Evolutionary conservation across 2,113 vertebrate species (phyloP).

Genomic region (Rhizomys pruinosus): DNA sequence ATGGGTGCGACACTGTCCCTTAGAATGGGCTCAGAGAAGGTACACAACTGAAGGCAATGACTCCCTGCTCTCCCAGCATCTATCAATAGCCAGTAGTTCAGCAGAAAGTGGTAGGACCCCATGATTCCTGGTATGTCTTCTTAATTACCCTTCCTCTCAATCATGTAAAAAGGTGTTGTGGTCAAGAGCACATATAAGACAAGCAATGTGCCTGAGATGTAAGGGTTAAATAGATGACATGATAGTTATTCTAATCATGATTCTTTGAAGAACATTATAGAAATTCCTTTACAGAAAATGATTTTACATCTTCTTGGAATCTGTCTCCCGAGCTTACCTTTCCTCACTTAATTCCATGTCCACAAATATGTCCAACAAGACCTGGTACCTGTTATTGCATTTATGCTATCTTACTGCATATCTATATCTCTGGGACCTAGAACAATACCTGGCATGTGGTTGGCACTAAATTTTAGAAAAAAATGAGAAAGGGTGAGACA

Average conservation of each 20-base stretch:
- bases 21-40: not conserved
- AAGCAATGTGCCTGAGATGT: not conserved
- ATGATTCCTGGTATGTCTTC: not conserved
- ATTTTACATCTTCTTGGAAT: not conserved
- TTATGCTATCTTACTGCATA: not conserved
- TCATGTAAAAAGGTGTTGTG: not conserved
- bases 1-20: not conserved
- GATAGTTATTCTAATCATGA: not conserved
- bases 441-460: not conserved
- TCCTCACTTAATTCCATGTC: not conserved
- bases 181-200: not conserved
- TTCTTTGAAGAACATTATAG: slow-evolving; percentile 3
- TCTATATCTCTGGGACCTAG: not conserved
- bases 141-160: not conserved
- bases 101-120: not conserved
- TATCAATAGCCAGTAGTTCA: not conserved
- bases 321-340: not conserved
- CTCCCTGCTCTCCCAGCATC: not conserved
- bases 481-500: not conserved
- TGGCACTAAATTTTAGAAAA: not conserved
- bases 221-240: slow-evolving; percentile 9
- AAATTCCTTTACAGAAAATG: not conserved
- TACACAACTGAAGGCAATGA: not conserved
- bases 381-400: not conserved
- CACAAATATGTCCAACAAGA: not conserved